These are phyloP conservation scores for Arvicanthis niloticus DNA, from an alignment of 2,113 vertebrate species.

Conservation along the genomic window DNA sequence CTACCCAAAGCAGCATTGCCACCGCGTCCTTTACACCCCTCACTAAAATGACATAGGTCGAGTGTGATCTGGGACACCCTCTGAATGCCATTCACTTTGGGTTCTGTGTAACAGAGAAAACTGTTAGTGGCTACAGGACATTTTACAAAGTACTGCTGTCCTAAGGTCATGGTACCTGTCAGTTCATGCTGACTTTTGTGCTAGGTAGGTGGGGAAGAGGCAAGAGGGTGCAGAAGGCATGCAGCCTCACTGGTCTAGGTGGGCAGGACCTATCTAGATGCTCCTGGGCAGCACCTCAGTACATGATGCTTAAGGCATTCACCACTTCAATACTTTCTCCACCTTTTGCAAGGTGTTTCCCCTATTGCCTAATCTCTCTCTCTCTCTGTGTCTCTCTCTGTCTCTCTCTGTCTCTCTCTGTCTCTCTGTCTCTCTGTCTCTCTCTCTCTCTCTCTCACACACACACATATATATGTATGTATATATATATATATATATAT, in stretches of 20 bases:
- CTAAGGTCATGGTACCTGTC: not conserved
- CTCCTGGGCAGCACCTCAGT: not conserved
- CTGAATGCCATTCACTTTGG: not conserved
- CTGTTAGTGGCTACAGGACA: not conserved
- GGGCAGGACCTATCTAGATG: not conserved
- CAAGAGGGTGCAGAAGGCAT: not conserved
- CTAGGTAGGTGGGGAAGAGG: not conserved
- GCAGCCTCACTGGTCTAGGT: not conserved
- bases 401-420: too few species aligned
- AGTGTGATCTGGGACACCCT: not conserved
- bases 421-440: not conserved
- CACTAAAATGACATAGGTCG: not conserved
- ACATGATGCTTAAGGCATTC: not conserved
- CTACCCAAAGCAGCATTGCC: not conserved
- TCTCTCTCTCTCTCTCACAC: not conserved
- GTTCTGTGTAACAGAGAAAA: not conserved
- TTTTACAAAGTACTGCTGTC: not conserved
- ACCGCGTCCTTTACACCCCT: not conserved
- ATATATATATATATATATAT: too few species aligned
- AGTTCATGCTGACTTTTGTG: not conserved
- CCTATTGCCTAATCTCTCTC: not conserved
- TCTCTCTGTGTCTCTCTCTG: not conserved
- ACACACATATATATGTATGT: not conserved
- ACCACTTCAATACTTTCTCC: not conserved
- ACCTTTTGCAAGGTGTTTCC: not conserved